Evolutionary conservation across 92 coral and sea anemone genomes (phyloP).

Genomic region (Siderastrea siderea): DNA sequence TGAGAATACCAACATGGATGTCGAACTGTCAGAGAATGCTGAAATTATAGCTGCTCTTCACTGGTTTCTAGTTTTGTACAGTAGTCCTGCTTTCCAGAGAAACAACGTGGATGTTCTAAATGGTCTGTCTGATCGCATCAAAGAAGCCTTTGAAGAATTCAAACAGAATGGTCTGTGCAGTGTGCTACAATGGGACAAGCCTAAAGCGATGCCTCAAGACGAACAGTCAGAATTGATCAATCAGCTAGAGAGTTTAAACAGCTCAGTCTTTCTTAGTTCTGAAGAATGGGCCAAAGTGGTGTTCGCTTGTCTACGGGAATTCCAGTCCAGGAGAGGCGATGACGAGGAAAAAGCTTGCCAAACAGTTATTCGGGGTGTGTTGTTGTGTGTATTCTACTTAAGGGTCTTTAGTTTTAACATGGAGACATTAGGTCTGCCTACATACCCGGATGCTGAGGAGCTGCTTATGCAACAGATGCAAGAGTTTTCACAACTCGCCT

Average conservation of each 20-base stretch:
- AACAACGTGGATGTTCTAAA: not conserved
- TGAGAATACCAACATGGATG: not conserved
- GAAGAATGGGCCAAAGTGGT: conserved; percentile 35
- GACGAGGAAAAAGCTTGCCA: conserved; percentile 23
- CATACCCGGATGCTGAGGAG: conserved; percentile 4
- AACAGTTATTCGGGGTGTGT: conserved; percentile 23
- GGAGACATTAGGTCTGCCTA: conserved; percentile 17
- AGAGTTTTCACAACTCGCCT: not conserved
- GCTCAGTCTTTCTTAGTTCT: not conserved
- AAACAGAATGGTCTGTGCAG: conserved; percentile 18
- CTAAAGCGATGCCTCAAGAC: not conserved
- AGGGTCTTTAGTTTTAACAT: conserved; percentile 32
- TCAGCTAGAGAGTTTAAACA: conserved; percentile 12
- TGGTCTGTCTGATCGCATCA: not conserved
- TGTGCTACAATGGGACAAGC: conserved; percentile 2
- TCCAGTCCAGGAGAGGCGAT: conserved; percentile 11
- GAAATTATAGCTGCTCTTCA: conserved; percentile 6
- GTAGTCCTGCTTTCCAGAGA: not conserved
- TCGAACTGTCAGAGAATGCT: not conserved
- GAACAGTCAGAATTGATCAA: not conserved
- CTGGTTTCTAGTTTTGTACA: not conserved
- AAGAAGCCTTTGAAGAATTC: conserved; percentile 6
- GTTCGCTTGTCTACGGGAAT: conserved; percentile 16
- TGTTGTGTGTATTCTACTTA: conserved; percentile 36
- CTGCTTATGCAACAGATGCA: not conserved